Evolutionary conservation across 1,140 invertebrate genomes (phyloP), one percentile per base, ranked within the genome.

Genomic region (Drosophila saltans): DNA sequence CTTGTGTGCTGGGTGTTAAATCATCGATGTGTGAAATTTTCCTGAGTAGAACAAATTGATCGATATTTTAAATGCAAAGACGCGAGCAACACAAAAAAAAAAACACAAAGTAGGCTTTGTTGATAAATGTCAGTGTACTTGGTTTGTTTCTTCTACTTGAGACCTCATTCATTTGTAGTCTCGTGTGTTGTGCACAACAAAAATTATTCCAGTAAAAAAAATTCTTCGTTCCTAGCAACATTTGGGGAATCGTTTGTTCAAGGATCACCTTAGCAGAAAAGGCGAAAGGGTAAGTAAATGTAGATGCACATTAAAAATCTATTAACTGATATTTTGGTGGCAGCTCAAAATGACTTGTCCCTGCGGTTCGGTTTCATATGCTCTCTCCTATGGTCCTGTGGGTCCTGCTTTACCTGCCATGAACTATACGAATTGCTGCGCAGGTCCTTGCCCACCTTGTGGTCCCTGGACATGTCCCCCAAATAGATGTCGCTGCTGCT

Each of bases 1-100:
- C 33, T 36, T 36, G 33, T 9, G 24, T 52, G 21, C 45, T 48
- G 45, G 8, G 9, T 81, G 84, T 84, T 84, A 89, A 89, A 74
- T 89, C 78, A 72, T 81, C 81, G 74, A 84, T 75, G 84, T 79
- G 84, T 89, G 72, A 89, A 89, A 88, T 89, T 84, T 78, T 52
- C 8, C 71, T 80, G 61, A 75, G 60, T 55, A 64, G n/a, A 41
- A 41, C 67, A 62, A 69, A 72, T 72, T 78, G 72, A 84, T 80
- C 80, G 72, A 88, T 88, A 69, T 71, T 79, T 61, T 45, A 66
- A 75, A 62, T 76, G 9, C 36, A 59, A n/a, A 55, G 26, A 52
- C 3, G 33, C 3, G 6, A 39, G 57, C 43, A 69, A 16, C 16
- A 16, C 16, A 16, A 16, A 16, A 30, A 43, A 40, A 73, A 75